Conservation (phyloP, 2,888 invertebrate genomes). For the Schrankia costaestrigalis region DNA sequence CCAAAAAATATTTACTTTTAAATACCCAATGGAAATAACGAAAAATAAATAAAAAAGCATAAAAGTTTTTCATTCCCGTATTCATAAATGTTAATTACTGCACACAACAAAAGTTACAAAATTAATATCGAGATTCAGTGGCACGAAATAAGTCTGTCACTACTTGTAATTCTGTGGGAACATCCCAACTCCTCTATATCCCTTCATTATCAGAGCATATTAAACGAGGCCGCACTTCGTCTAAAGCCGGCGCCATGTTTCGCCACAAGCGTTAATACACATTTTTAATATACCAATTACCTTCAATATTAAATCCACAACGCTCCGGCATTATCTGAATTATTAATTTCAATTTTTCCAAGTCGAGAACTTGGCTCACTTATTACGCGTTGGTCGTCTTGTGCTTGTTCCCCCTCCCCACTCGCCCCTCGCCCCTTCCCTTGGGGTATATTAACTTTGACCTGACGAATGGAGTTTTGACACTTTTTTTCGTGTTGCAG, state of each 20-base stretch:
- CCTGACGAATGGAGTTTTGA: slow-evolving; percentile 38
- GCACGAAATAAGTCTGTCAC: too few relatives aligned
- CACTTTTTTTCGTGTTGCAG: slow-evolving; percentile 29
- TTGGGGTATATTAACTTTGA: slow-evolving; percentile 32
- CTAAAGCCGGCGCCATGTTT: not conserved
- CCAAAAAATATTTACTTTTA: too few relatives aligned
- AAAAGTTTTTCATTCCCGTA: too few relatives aligned
- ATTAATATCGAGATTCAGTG: too few relatives aligned
- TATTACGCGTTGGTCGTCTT: slow-evolving; percentile 31
- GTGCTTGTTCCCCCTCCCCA: slow-evolving; percentile 14
- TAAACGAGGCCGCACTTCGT: slow-evolving; percentile 1
- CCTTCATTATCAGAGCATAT: slow-evolving; percentile 1
- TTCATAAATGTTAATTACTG: too few relatives aligned
- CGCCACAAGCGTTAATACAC: slow-evolving; percentile 18
- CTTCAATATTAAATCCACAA: slow-evolving; percentile 23
- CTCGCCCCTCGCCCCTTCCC: slow-evolving; percentile 14
- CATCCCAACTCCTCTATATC: not conserved
- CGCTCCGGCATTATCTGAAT: slow-evolving; percentile 39
- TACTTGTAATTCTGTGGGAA: too few relatives aligned
- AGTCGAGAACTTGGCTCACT: slow-evolving; percentile 36
- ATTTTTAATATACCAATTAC: slow-evolving; percentile 33
- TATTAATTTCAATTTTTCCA: slow-evolving; percentile 56
- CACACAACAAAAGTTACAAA: too few relatives aligned
- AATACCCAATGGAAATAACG: too few relatives aligned
- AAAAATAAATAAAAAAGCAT: too few relatives aligned